These are phyloP conservation scores for Atethmia centrago DNA, from an alignment of 2,888 invertebrate species.

Conservation along the genomic window DNA sequence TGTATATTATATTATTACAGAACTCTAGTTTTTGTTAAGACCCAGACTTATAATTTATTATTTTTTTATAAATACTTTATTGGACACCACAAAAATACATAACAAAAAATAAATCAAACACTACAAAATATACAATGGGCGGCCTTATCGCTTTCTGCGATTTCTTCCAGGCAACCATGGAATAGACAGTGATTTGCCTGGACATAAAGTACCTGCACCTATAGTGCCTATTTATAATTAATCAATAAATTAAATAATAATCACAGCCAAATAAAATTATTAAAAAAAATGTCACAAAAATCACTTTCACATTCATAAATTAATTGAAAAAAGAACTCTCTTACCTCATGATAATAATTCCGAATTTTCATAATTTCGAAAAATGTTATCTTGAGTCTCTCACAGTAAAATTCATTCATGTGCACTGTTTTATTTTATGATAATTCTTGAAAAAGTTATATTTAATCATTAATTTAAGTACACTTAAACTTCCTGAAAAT, in stretches of 20 bases:
- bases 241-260: background rate
- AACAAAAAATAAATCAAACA: no score
- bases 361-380: slow-evolving; percentile 88
- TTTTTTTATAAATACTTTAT: no score
- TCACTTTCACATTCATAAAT: background rate
- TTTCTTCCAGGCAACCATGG: no score
- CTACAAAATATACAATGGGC: no score
- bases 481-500: slow-evolving; percentile 54
- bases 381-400: slow-evolving; percentile 71
- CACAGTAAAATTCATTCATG: slow-evolving; percentile 78
- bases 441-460: slow-evolving; percentile 22
- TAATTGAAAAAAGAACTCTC: slow-evolving; percentile 50
- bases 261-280: background rate
- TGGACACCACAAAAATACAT: no score
- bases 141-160: no score
- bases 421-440: slow-evolving; percentile 65
- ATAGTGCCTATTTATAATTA: background rate
- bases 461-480: slow-evolving; percentile 28
- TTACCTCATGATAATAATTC: slow-evolving; percentile 86
- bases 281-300: background rate
- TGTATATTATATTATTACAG: no score
- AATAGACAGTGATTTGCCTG: no score
- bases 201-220: no score
- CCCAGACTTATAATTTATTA: no score
- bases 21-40: no score